Percentiles rank a stretch among this genome's conserved stretches.
Conservation (phyloP, 2,797 vertebrate species). For the Chaetophractus vellerosus region DNA sequence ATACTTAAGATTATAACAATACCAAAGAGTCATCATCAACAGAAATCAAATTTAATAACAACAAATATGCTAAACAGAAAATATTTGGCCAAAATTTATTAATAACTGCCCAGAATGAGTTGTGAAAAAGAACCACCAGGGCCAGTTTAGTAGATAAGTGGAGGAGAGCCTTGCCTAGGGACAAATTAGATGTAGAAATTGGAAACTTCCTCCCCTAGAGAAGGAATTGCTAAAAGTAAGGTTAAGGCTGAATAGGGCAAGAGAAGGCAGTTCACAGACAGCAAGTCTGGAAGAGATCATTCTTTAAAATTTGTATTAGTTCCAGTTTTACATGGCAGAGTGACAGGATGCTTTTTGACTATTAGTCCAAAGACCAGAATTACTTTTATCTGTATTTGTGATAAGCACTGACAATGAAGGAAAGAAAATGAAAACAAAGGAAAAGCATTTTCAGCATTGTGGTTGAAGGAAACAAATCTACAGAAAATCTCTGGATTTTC, state of each 20-base stretch:
- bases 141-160: neutral
- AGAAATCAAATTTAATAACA: neutral
- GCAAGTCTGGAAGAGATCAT: neutral
- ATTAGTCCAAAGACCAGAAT: neutral
- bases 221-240: neutral
- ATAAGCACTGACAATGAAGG: neutral
- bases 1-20: neutral
- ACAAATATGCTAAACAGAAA: neutral
- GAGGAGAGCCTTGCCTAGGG: fast-evolving
- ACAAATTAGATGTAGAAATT: neutral
- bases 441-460: neutral
- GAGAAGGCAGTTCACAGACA: neutral
- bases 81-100: neutral
- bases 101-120: neutral
- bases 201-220: neutral
- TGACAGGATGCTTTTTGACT: neutral
- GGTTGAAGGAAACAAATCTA: neutral
- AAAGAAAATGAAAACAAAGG: neutral
- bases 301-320: neutral
- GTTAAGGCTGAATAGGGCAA: neutral
- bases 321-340: neutral
- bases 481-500: neutral
- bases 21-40: neutral
- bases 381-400: neutral
- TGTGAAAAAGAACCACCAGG: neutral